These are phyloP conservation scores for Salvelinus alpinus DNA, from an alignment of 2,113 vertebrate genomes.

Conservation along the genomic window DNA sequence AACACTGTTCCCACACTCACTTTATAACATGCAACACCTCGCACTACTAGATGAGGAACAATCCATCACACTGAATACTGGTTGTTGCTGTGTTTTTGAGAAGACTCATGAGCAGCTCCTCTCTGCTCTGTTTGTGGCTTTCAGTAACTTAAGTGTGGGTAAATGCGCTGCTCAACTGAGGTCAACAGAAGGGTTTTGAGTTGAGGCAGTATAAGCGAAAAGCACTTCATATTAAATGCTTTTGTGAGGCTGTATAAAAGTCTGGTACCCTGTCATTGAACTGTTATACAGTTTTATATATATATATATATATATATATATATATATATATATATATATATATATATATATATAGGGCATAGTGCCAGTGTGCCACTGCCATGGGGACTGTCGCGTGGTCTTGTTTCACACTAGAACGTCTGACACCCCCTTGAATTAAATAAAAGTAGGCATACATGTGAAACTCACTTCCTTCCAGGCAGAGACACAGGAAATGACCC, in stretches of 20 bases:
- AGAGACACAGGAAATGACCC: conserved; percentile 24
- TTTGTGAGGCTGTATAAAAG: neutral
- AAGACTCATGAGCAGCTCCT: neutral
- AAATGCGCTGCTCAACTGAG: conserved; percentile 13
- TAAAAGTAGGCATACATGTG: no score
- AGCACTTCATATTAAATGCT: neutral
- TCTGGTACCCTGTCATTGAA: neutral
- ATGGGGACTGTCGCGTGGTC: no score
- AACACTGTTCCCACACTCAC: neutral
- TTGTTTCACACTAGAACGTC: no score
- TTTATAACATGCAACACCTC: neutral
- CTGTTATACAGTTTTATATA: neutral
- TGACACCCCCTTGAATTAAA: no score
- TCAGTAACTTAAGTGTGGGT: neutral
- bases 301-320: no score
- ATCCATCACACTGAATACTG: neutral
- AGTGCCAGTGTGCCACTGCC: no score
- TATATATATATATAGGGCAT: no score
- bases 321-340: no score
- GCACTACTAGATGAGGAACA: neutral
- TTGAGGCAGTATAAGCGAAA: neutral
- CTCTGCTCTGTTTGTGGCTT: neutral
- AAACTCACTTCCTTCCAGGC: no score
- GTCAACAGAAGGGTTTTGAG: conserved; percentile 7
- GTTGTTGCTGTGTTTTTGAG: neutral